A percentile compares a stretch with the other conserved stretches of the same genome.
Evolutionary conservation across 2,113 vertebrate species (phyloP).

Genomic region (Pangasianodon gigas): DNA sequence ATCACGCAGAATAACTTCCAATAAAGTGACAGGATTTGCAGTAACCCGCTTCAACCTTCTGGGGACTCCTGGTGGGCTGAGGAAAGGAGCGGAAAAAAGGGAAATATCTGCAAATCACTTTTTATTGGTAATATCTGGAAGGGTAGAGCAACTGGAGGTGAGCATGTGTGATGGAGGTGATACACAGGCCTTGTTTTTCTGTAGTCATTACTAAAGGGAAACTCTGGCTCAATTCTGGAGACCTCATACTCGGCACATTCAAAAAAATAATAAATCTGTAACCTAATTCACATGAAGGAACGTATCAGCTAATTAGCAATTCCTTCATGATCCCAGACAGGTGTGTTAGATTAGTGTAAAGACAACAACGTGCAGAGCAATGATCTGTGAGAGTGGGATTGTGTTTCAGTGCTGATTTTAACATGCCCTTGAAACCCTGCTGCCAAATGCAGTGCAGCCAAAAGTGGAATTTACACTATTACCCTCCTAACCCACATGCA

Average conservation of each 20-base stretch:
- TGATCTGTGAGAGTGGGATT: background rate
- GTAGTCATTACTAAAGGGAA: background rate
- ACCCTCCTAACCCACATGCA: background rate
- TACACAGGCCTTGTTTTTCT: background rate
- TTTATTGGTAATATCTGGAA: constrained; percentile 29
- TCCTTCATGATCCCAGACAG: background rate
- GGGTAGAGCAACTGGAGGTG: background rate
- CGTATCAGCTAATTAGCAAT: background rate
- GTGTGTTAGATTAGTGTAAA: background rate
- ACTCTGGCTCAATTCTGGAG: background rate
- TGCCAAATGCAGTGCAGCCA: background rate
- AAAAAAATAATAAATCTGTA: background rate
- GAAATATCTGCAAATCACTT: constrained; percentile 27
- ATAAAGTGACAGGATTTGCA: constrained; percentile 46
- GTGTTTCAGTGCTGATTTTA: constrained; percentile 1
- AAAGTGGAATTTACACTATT: background rate
- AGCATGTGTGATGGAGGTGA: background rate
- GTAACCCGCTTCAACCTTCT: constrained; percentile 47
- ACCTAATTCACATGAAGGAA: background rate
- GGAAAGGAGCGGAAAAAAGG: background rate
- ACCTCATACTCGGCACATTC: background rate
- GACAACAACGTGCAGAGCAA: background rate
- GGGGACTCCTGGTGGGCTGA: background rate
- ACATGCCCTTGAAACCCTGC: constrained; percentile 11
- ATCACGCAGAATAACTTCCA: constrained; percentile 34